A percentile compares a stretch with the other conserved stretches of the same genome.
phyloP scores from a whole-genome alignment of 2,797 vertebrate genomes.

The Crypturellus tataupa region DNA sequence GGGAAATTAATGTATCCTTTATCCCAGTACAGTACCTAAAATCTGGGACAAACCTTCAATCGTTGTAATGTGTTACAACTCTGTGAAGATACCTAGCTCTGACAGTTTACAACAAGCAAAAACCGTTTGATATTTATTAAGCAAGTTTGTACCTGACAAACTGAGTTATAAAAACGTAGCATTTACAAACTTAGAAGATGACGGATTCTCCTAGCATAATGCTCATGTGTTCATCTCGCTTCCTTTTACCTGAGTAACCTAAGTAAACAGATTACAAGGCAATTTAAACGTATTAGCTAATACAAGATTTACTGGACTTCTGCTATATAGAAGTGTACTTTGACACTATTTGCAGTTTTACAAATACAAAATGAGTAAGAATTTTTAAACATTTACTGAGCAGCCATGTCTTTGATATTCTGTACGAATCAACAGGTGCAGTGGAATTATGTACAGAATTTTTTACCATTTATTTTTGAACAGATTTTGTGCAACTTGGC shows the following conservation, averaged over 20 bases:
- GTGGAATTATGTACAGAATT: conserved; percentile 55
- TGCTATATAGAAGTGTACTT: conserved; percentile 71
- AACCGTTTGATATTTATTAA: background rate
- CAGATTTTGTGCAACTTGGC: conserved; percentile 55
- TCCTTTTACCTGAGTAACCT: conserved; percentile 81
- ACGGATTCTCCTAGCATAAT: conserved; percentile 48
- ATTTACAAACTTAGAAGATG: conserved; percentile 63
- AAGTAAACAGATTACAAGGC: conserved; percentile 80
- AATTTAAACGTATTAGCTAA: conserved; percentile 68
- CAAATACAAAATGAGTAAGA: conserved; percentile 62
- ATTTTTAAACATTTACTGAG: conserved; percentile 58
- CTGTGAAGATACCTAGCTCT: background rate
- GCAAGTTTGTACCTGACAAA: conserved; percentile 31
- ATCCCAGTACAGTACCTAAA: conserved; percentile 34
- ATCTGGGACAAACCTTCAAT: conserved; percentile 1
- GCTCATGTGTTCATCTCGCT: conserved; percentile 37
- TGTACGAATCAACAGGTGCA: conserved; percentile 46
- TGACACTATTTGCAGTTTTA: conserved; percentile 60
- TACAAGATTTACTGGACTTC: conserved; percentile 62
- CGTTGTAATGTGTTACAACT: background rate
- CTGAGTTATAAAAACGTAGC: conserved; percentile 31
- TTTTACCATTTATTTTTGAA: conserved; percentile 23
- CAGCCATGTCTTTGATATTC: conserved; percentile 40
- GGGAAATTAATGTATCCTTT: background rate
- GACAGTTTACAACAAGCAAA: background rate